Evolutionary conservation across 2,797 vertebrate species (phyloP), one percentile per base, ranked within the genome.

Genomic region (Lagorchestes hirsutus): DNA sequence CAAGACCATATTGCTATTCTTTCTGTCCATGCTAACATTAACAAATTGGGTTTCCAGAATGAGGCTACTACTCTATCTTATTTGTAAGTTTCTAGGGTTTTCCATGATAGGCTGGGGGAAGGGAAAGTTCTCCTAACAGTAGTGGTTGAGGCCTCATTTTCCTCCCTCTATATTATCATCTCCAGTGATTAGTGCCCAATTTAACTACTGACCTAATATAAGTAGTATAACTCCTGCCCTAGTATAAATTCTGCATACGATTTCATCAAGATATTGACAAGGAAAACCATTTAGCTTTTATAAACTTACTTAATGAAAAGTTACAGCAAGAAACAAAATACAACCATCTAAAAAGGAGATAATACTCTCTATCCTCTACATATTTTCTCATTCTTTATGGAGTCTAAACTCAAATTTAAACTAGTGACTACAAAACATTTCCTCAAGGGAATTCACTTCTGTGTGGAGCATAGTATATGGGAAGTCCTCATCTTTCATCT

Each of bases 381-480:
- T 16, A 74, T 74, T 74, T 74, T 16, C 4, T n/a, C 9, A 58
- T 1, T 18, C 13, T 40, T 67, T n/a, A 31, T 40, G 5, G 1
- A 18, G 34, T 8, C 62, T 74, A 40, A 74, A 74, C 16, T 40
- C 34, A n/a, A 74, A 40, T 74, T 74, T 74, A 74, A 74, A 74
- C n/a, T 74, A n/a, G 14, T 40, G 6, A 18, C 34, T 74, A 40
- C 5, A 18, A 40, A 74, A 22, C 34, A 74, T 22, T 40, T 8
- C 5, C 34, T 22, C 27, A n/a, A n/a, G 14, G 34, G 14, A 74
- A 74, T 18, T 74, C 62, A 74, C 16, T 74, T 74, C 14, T 74
- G 6, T 5, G 3, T n/a, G 1, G 4, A 40, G 5, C n/a, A 40
- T 1, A 5, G 1, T n/a, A 67, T n/a, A n/a, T n/a, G 34, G 34